Conservation (phyloP, 2,888 invertebrate species). For the Microchrysa polita region DNA sequence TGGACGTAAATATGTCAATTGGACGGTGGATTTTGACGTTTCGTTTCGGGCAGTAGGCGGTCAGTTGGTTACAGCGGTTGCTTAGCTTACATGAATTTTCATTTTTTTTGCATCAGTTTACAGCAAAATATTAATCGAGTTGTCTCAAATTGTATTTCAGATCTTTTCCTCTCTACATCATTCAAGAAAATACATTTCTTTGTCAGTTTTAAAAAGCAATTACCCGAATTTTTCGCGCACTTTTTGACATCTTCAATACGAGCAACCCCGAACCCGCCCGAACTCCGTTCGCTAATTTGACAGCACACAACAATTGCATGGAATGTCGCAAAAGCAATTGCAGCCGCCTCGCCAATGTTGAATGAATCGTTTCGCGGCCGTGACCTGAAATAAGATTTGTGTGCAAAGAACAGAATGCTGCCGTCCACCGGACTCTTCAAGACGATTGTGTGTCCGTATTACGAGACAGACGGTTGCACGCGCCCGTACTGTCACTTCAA, state of each 20-base stretch:
- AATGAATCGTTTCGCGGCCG: too few relatives aligned
- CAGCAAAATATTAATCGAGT: too few relatives aligned
- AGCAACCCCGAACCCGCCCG: too few relatives aligned
- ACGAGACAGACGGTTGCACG: slow-evolving; percentile 81
- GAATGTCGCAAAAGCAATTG: slow-evolving; percentile 22
- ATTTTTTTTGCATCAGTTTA: too few relatives aligned
- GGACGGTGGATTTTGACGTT: background rate
- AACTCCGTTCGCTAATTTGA: too few relatives aligned
- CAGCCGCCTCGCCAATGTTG: too few relatives aligned
- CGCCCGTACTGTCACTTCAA: slow-evolving; percentile 93
- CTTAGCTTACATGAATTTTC: too few relatives aligned
- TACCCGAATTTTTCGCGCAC: slow-evolving; percentile 1
- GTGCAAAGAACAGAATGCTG: slow-evolving; percentile 71
- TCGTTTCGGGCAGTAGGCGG: background rate
- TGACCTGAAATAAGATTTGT: too few relatives aligned
- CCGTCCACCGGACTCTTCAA: slow-evolving; percentile 91
- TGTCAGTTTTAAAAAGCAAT: too few relatives aligned
- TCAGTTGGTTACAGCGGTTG: slow-evolving; percentile 13
- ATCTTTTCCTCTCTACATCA: too few relatives aligned
- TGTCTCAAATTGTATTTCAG: too few relatives aligned
- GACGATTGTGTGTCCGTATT: slow-evolving; percentile 86
- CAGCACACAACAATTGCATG: slow-evolving; percentile 39
- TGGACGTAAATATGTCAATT: background rate
- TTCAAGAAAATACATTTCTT: too few relatives aligned
- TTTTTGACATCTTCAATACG: slow-evolving; percentile 24